These are phyloP conservation scores for Cotesia congregata DNA, from an alignment of 2,888 invertebrate species.

Conservation along the genomic window DNA sequence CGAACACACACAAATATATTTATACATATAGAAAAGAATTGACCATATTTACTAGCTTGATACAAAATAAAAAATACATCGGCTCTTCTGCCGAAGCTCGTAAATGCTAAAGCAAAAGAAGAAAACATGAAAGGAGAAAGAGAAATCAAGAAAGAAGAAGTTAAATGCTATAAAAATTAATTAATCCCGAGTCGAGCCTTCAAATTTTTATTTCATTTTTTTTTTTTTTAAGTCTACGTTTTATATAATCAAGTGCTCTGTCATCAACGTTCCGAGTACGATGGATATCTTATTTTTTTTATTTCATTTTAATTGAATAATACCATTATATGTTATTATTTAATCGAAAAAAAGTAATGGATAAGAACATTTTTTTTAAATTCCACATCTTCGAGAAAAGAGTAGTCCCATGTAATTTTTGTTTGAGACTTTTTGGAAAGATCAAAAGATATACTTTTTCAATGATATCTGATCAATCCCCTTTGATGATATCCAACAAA, in stretches of 20 bases:
- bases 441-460: neutral
- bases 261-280: constrained; percentile 16
- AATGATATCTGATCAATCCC: constrained; percentile 8
- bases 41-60: neutral
- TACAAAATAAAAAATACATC: neutral
- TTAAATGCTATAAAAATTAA: constrained; percentile 61
- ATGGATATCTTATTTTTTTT: neutral
- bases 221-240: constrained; percentile 11
- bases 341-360: neutral
- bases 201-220: neutral
- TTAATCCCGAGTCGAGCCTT: constrained; percentile 49
- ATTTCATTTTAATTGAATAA: neutral
- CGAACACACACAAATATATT: too few species aligned
- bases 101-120: neutral
- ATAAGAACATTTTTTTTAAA: neutral
- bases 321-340: neutral
- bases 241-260: neutral
- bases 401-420: neutral
- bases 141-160: neutral
- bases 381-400: neutral
- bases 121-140: neutral
- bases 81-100: neutral
- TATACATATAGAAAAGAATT: neutral
- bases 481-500: too few species aligned
- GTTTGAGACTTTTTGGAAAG: neutral